Evolutionary conservation across 2,113 vertebrate genomes (phyloP).

Genomic region (Tiliqua scincoides): DNA sequence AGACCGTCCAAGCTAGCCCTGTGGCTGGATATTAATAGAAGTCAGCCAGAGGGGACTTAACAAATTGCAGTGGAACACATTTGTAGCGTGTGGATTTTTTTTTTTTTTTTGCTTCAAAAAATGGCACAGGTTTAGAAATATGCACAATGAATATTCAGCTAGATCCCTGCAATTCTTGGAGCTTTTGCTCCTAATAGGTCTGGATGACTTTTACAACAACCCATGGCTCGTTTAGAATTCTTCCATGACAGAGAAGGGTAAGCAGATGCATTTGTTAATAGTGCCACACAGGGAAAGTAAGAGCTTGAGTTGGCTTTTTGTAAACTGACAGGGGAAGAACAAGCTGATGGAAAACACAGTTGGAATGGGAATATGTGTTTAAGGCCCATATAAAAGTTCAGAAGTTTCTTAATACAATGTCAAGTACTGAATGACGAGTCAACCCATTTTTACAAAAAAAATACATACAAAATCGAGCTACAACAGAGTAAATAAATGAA

Average conservation of each 20-base stretch:
- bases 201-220: background rate
- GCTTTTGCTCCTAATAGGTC: background rate
- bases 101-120: background rate
- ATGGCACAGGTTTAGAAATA: background rate
- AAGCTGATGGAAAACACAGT: background rate
- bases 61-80: conserved; percentile 4
- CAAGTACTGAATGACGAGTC: background rate
- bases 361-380: conserved; percentile 19
- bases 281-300: background rate
- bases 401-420: background rate
- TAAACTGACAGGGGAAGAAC: conserved; percentile 9
- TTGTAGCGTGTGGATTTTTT: background rate
- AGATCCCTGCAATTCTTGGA: background rate
- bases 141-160: background rate
- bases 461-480: fast-evolving
- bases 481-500: conserved; percentile 22
- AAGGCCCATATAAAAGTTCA: background rate
- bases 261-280: background rate
- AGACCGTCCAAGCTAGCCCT: conserved; percentile 53
- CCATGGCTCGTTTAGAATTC: conserved; percentile 15
- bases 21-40: conserved; percentile 57
- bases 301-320: background rate
- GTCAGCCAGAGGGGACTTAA: background rate
- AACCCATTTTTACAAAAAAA: conserved; percentile 15
- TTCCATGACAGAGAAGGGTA: background rate